These are phyloP conservation scores for Prionailurus bengalensis DNA, from an alignment of 2,113 vertebrate species.

Conservation along the genomic window DNA sequence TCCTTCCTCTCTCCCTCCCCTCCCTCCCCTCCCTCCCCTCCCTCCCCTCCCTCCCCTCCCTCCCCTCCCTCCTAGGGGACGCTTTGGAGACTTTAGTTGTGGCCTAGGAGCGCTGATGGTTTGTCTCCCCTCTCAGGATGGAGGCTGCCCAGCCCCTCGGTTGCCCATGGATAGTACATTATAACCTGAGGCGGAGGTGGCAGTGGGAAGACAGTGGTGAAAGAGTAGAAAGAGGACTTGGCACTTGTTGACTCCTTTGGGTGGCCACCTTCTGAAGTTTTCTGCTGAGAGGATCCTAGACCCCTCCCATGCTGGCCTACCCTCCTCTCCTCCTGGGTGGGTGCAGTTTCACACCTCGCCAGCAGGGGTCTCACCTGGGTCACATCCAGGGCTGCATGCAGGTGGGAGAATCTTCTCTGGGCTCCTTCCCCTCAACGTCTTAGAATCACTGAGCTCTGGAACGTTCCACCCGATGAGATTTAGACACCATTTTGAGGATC, in stretches of 20 bases:
- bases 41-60: neutral
- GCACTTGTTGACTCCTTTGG: fast-evolving
- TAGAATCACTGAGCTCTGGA: neutral
- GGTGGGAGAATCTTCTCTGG: neutral
- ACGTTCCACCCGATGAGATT: neutral
- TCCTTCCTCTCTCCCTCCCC: too few species aligned
- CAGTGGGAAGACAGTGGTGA: neutral
- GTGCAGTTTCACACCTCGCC: neutral
- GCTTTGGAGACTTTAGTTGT: neutral
- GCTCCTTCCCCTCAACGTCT: neutral
- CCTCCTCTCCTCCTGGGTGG: fast-evolving
- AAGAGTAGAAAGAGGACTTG: neutral
- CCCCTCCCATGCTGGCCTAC: fast-evolving
- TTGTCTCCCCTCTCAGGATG: too few species aligned
- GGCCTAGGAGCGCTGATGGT: neutral
- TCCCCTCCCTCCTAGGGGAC: neutral
- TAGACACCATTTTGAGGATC: slow-evolving; percentile 10
- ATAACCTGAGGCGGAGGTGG: neutral
- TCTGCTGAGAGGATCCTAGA: neutral
- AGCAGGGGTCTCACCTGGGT: slow-evolving; percentile 62
- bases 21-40: too few species aligned
- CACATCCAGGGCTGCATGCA: too few species aligned
- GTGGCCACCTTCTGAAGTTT: neutral
- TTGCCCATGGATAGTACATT: neutral
- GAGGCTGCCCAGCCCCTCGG: neutral